Evolutionary conservation across 2,797 vertebrate genomes (phyloP).

Genomic region (Anabas testudineus): DNA sequence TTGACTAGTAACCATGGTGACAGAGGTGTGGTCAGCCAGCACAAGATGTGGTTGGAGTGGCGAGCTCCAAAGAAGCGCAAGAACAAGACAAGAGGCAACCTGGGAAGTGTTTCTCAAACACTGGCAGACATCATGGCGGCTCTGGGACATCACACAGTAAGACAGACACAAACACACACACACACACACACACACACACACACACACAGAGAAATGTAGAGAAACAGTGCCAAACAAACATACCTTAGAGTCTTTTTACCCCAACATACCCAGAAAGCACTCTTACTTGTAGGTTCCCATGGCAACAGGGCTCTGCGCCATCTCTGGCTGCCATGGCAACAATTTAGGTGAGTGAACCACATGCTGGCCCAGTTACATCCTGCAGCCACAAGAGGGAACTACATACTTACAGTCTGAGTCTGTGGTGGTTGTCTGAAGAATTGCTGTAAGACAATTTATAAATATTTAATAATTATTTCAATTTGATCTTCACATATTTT

Average conservation of each 20-base stretch:
- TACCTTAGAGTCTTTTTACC: constrained; percentile 75
- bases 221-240: constrained; percentile 71
- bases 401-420: constrained; percentile 46
- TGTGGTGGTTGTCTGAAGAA: constrained; percentile 1
- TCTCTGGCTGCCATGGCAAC: constrained; percentile 85
- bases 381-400: constrained; percentile 78
- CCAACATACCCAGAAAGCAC: constrained; percentile 72
- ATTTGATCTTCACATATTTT: constrained; percentile 22
- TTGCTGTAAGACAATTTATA: not conserved
- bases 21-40: constrained; percentile 71
- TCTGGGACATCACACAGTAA: constrained; percentile 81
- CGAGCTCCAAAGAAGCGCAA: constrained; percentile 62
- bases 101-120: constrained; percentile 74
- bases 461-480: not conserved
- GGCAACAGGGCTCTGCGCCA: constrained; percentile 85
- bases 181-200: constrained; percentile 17
- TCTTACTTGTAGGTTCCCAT: constrained; percentile 80
- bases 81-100: constrained; percentile 63
- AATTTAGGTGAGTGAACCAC: constrained; percentile 71
- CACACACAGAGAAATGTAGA: constrained; percentile 38
- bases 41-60: constrained; percentile 87
- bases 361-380: constrained; percentile 65
- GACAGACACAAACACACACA: constrained; percentile 40
- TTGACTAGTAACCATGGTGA: constrained; percentile 74
- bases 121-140: constrained; percentile 82